Evolutionary conservation across 1,140 invertebrate species (phyloP).

Genomic region (Drosophila sp.): DNA sequence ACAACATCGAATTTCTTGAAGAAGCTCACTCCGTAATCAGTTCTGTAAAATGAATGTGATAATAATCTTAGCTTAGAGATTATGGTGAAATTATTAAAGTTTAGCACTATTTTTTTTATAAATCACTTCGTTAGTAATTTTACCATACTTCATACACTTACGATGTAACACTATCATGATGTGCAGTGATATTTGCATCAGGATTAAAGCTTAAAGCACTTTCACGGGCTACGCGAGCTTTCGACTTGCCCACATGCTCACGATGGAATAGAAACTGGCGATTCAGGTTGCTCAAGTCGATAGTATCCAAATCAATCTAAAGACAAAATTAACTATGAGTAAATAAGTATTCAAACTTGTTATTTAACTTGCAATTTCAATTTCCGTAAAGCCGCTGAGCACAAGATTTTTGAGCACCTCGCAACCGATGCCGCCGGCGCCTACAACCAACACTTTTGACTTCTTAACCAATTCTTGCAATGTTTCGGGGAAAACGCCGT

Average conservation of each 20-base stretch:
- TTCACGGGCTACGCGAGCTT: conserved; percentile 94
- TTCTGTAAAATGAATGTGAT: conserved; percentile 87
- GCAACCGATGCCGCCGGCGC: conserved; percentile 99
- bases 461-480: conserved; percentile 86
- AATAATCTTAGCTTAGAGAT: too few relatives aligned
- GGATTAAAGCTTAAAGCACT: conserved; percentile 96
- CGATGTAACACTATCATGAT: conserved; percentile 97
- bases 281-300: conserved; percentile 99
- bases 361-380: conserved; percentile 93
- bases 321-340: conserved; percentile 19
- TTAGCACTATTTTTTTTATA: too few relatives aligned
- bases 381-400: conserved; percentile 95
- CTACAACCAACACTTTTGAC: conserved; percentile 93
- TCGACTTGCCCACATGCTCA: conserved; percentile 98
- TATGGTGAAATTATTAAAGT: neutral
- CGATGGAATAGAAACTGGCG: conserved; percentile 99
- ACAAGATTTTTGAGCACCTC: conserved; percentile 99
- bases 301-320: conserved; percentile 99
- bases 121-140: too few relatives aligned
- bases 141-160: conserved; percentile 85
- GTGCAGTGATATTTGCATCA: conserved; percentile 93
- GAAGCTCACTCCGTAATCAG: conserved; percentile 95
- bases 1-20: conserved; percentile 97
- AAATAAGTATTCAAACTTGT: neutral
- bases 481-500: conserved; percentile 87